These are phyloP conservation scores for Enhydra lutris DNA, from an alignment of 2,113 vertebrate genomes.

Conservation along the genomic window DNA sequence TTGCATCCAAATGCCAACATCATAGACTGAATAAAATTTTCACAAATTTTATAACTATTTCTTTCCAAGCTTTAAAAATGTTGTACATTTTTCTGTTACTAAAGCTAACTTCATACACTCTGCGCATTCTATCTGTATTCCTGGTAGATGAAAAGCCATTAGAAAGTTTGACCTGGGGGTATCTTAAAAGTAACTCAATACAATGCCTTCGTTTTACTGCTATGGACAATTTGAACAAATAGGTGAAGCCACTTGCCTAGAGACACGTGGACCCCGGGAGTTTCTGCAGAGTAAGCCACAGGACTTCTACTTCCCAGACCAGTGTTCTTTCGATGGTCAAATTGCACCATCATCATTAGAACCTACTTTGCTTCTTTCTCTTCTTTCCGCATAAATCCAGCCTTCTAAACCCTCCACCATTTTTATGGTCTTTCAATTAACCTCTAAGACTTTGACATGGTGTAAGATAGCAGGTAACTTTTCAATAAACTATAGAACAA, in stretches of 20 bases:
- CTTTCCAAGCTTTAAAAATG: not conserved
- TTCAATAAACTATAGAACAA: slow-evolving; percentile 42
- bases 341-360: not conserved
- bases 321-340: not conserved
- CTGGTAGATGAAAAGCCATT: not conserved
- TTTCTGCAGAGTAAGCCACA: not conserved
- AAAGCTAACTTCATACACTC: not conserved
- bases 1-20: not conserved
- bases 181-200: not conserved
- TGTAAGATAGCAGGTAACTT: not conserved
- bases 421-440: not conserved
- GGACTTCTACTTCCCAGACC: not conserved
- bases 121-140: not conserved
- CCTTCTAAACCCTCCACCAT: not conserved
- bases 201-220: not conserved
- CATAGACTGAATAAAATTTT: not conserved
- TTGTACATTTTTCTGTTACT: not conserved
- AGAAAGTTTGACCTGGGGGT: not conserved
- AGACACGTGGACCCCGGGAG: not conserved
- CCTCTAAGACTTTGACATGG: not conserved
- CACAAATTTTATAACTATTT: not conserved
- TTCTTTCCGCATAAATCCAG: not conserved
- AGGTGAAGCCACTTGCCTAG: not conserved
- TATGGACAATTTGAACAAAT: not conserved
- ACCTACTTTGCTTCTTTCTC: not conserved